Evolutionary conservation across 1,140 invertebrate genomes (phyloP).

Genomic region (Aphaenogaster floridana): DNA sequence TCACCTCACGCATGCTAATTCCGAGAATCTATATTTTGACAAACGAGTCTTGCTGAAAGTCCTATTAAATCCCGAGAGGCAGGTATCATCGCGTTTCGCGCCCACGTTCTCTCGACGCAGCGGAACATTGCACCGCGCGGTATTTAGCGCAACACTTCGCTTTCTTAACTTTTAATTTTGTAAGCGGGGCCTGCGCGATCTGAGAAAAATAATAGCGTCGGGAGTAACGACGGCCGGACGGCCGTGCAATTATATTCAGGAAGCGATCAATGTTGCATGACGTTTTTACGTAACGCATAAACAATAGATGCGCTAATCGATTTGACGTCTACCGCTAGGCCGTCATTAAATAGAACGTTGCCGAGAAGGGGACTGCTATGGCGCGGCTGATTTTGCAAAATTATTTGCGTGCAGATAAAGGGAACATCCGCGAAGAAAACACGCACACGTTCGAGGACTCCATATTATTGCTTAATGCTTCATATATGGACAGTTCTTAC

Average conservation of each 20-base stretch:
- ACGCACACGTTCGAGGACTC: not conserved
- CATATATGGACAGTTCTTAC: not conserved
- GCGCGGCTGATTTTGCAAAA: slow-evolving; percentile 7
- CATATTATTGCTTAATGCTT: not conserved
- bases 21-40: not conserved
- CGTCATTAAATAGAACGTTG: slow-evolving; percentile 27
- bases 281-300: slow-evolving; percentile 45
- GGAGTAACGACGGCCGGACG: not conserved
- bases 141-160: slow-evolving; percentile 38
- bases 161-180: slow-evolving; percentile 46
- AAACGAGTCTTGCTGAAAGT: not conserved
- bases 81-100: no score
- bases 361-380: not conserved
- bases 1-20: not conserved
- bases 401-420: slow-evolving; percentile 7
- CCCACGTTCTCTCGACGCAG: not conserved
- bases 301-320: slow-evolving; percentile 38
- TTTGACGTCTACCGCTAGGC: slow-evolving; percentile 10
- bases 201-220: slow-evolving; percentile 36
- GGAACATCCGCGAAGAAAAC: not conserved
- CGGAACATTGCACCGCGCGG: not conserved
- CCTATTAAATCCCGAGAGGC: not conserved
- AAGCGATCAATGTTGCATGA: slow-evolving; percentile 39
- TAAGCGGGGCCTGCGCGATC: slow-evolving; percentile 13
- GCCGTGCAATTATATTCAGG: slow-evolving; percentile 26